Evolutionary conservation across 2,888 invertebrate genomes (phyloP), one percentile per base, ranked within the genome.

Genomic region (Cremastinae sp.): DNA sequence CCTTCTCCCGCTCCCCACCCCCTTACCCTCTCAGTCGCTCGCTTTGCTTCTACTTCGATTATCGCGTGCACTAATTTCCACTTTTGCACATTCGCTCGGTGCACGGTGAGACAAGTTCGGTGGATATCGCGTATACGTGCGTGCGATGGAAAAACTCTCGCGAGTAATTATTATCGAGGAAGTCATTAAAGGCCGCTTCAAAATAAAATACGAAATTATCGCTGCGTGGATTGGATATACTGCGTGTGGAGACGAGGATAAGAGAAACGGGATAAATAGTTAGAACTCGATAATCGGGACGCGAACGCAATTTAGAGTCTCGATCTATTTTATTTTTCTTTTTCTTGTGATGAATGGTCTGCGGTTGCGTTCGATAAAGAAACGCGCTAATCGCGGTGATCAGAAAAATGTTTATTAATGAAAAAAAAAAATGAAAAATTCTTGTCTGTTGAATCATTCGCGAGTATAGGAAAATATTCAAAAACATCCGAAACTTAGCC

Each of bases 41-140:
- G 14, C 18, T 49, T 62, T 62, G 22, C 41, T 54, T 36, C 34
- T 53, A 9, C 53, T 61, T 74, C 54, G 47, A 66, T 66, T 66
- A 61, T 45, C 38, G 10, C 28, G 22, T 43, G 47, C 61, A 47
- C 66, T 61, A 49, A 68, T 61, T 61, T 61, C 73, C 53, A 59
- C 14, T 66, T 66, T 59, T 66, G 9, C 53, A 49, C 14, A n/a
- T 9, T 38, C 28, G 45, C 59, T 28, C 28, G 28, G 28, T 2
- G 45, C 59, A 3, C 28, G 28, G 28, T 2, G 28, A 28, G 28
- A 28, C 28, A 28, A 28, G 45, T 18, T 38, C 20, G 20, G 43
- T 43, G 2, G 36, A 49, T 20, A 36, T 51, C 22, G 36, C 4
- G 20, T 34, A 9, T 43, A 14, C 10, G n/a, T 34, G 12, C 20